phyloP scores from a whole-genome alignment of 2,113 vertebrate species.

The Poicephalus gulielmi region DNA sequence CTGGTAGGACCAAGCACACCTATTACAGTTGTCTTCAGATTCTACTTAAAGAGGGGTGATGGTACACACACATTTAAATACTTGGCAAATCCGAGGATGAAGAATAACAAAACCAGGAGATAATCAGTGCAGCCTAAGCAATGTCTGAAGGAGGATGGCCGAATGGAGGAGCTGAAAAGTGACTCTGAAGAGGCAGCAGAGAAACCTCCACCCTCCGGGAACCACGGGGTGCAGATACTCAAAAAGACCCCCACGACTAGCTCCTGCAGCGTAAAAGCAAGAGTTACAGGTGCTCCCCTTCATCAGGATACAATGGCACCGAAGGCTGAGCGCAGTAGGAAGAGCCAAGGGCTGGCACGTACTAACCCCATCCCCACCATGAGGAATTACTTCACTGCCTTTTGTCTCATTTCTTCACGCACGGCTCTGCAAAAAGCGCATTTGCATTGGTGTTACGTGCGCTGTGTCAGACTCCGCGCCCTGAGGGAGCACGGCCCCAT shows the following conservation, averaged over 20 bases:
- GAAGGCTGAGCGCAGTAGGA: accelerated
- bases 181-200: background rate
- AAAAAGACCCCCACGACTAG: background rate
- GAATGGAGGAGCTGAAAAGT: background rate
- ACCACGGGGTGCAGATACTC: background rate
- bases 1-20: background rate
- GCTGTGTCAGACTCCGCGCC: background rate
- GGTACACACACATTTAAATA: accelerated
- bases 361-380: accelerated
- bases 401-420: accelerated
- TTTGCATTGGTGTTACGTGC: background rate
- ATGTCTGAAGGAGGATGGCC: background rate
- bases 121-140: background rate
- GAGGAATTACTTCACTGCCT: accelerated
- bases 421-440: accelerated
- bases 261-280: background rate
- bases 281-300: accelerated
- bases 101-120: background rate
- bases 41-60: background rate
- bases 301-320: accelerated
- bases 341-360: accelerated
- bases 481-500: accelerated
- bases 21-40: background rate
- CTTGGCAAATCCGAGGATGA: background rate
- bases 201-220: accelerated